These are phyloP conservation scores for Epinephelus cyanopodus DNA, from an alignment of 2,113 vertebrate genomes.

Conservation along the genomic window DNA sequence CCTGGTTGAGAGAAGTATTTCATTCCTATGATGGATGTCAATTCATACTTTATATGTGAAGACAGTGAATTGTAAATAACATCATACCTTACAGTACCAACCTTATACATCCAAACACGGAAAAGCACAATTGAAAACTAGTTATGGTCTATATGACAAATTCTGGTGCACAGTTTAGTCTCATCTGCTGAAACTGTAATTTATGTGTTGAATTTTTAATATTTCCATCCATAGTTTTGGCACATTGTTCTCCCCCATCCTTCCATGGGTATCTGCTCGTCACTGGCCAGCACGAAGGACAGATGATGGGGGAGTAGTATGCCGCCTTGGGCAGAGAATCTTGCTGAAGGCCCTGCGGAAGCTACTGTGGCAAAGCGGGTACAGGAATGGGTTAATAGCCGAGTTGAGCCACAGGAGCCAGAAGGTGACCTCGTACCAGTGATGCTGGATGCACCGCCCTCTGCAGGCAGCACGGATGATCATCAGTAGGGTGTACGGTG, in stretches of 20 bases:
- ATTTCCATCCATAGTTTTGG: conserved; percentile 28
- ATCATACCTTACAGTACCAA: conserved; percentile 9
- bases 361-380: conserved; percentile 88
- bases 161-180: conserved; percentile 4
- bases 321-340: conserved; percentile 79
- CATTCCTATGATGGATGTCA: neutral
- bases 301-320: conserved; percentile 59
- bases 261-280: conserved; percentile 15
- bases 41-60: neutral
- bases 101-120: conserved; percentile 26
- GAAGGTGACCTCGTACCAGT: conserved; percentile 87
- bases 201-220: conserved; percentile 7
- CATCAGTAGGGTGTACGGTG: conserved; percentile 88
- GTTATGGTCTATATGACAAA: conserved; percentile 11
- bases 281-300: conserved; percentile 67
- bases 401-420: conserved; percentile 94
- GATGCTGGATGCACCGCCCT: conserved; percentile 65
- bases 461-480: conserved; percentile 84
- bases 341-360: conserved; percentile 87
- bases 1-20: neutral
- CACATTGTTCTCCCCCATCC: conserved; percentile 24
- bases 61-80: conserved; percentile 7
- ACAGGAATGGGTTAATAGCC: conserved; percentile 89
- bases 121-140: conserved; percentile 8
- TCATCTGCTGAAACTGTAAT: conserved; percentile 2